phyloP scores from a whole-genome alignment of 2,113 vertebrate species.

The Phoxinus phoxinus region DNA sequence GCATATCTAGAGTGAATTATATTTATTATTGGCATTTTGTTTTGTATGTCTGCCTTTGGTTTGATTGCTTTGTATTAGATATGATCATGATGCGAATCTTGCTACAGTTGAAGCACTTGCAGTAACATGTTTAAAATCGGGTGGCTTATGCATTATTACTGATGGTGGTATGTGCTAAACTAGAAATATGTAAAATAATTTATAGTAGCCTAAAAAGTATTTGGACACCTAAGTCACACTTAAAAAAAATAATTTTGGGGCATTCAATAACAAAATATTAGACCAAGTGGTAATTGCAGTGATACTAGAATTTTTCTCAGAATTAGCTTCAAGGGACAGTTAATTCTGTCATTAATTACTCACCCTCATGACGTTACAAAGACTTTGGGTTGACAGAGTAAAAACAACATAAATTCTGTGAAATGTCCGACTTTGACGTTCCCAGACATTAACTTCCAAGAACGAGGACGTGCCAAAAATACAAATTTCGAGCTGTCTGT shows the following conservation, averaged over 20 bases:
- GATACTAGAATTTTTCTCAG: background rate
- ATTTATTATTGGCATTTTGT: constrained; percentile 27
- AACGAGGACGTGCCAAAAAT: no score
- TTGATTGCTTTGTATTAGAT: constrained; percentile 66
- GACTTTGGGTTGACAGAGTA: no score
- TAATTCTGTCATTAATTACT: no score
- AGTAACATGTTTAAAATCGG: background rate
- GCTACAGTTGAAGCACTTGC: constrained; percentile 3
- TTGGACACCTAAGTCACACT: background rate
- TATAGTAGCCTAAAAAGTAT: background rate
- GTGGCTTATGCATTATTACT: constrained; percentile 11
- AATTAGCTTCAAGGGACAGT: background rate
- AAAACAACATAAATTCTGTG: no score
- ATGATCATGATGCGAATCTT: background rate
- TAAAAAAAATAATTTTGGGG: background rate
- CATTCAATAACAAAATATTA: background rate
- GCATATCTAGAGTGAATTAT: background rate
- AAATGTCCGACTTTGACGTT: no score
- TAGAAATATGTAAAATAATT: background rate
- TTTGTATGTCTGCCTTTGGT: constrained; percentile 50
- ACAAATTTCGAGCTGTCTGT: no score
- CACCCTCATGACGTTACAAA: no score
- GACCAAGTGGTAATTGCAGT: background rate
- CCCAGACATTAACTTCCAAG: no score
- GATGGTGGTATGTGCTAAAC: constrained; percentile 3